Evolutionary conservation across 2,888 invertebrate species (phyloP), one percentile per base, ranked within the genome.

Genomic region (Trichopoda pennipes): DNA sequence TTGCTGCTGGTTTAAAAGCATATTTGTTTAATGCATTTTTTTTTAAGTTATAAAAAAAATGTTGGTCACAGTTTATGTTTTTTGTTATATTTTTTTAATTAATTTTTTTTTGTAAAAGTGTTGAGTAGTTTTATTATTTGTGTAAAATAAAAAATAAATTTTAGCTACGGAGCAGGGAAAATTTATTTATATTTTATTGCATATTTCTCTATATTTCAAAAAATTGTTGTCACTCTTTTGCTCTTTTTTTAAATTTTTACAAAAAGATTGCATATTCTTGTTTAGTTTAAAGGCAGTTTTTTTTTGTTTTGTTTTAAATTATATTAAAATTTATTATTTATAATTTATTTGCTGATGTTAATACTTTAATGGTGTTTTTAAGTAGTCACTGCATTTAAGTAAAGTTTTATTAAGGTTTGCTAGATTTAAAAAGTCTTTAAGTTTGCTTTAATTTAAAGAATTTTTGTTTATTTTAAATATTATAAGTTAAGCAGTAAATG

Each of bases 281-380:
- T 60, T 64, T 47, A 35, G 9, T 78, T 78, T 60, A 55, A 83
- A 77, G 76, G 83, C 76, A 77, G 83, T 73, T 79, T 73, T 75
- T 72, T 55, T 44, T 38, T 38, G 3, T 72, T 32, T 53, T 61
- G 19, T 47, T 51, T 81, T 55, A 8, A 74, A 58, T 28, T 28
- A n/a, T n/a, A n/a, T n/a, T n/a, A n/a, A n/a, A 7, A 28, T 28
- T 28, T 28, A 28, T 28, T 28, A 6, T 4, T 7, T 7, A 8
- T 38, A 38, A 12, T 38, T n/a, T 55, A 47, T 53, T 28, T n/a
- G 23, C 7, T 14, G 1, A 16, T 21, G 70, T 75, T 69, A 63
- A 10, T 38, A 8, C 7, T 32, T 32, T 10, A 32, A 32, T 14
- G 19, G 23, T 60, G 47, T 47, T 70, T 61, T 80, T 55, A 28